These are phyloP conservation scores for Oikopleura albicans DNA, from an alignment of 23 tunicate genomes.

Conservation along the genomic window DNA sequence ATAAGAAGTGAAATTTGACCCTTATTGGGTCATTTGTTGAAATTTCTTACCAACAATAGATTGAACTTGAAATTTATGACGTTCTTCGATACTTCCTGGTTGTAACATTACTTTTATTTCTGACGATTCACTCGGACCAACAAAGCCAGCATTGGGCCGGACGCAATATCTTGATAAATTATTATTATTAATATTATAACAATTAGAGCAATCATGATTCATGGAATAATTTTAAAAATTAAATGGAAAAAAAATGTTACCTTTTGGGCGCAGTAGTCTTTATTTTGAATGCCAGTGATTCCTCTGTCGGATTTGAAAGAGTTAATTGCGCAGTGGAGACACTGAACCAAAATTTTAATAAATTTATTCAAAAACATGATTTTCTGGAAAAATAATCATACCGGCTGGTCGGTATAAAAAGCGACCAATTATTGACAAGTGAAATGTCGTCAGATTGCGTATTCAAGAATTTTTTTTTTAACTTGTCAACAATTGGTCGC, in stretches of 20 bases:
- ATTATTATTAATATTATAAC: background rate
- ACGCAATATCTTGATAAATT: background rate
- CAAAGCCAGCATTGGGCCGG: constrained; percentile 12
- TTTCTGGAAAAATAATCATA: background rate
- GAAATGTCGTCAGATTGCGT: too few relatives aligned
- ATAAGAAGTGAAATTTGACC: too few relatives aligned
- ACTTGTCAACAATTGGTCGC: too few relatives aligned
- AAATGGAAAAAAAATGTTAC: too few relatives aligned
- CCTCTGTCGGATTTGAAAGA: background rate
- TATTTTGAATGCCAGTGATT: background rate
- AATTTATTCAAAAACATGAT: background rate
- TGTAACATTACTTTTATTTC: background rate
- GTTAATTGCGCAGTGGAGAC: background rate
- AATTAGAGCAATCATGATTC: too few relatives aligned
- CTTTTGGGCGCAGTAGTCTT: constrained; percentile 14
- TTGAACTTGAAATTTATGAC: constrained; percentile 4
- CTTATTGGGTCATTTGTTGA: too few relatives aligned
- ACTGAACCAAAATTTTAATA: background rate
- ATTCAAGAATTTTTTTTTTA: too few relatives aligned
- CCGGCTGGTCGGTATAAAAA: too few relatives aligned
- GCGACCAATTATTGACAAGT: too few relatives aligned
- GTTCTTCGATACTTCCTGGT: background rate
- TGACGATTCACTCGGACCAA: background rate
- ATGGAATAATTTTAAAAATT: too few relatives aligned
- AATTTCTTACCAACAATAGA: constrained; percentile 13